Evolutionary conservation across 2,797 vertebrate genomes (phyloP), one percentile per base, ranked within the genome.

Genomic region (Petrocephalus schoutedeni): DNA sequence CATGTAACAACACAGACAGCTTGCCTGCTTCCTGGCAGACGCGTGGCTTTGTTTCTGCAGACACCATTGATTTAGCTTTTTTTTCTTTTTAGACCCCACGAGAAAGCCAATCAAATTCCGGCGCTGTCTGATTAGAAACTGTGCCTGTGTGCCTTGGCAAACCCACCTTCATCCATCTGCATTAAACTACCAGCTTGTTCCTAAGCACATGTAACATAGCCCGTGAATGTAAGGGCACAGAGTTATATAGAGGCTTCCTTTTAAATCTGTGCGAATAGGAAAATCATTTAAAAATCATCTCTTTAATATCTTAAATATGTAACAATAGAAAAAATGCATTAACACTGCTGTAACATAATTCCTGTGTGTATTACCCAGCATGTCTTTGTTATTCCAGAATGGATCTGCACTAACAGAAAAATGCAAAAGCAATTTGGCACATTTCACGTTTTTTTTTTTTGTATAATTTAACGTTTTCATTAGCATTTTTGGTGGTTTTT

Each of bases 21-120:
- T 45, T 56, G 67, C 67, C 82, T 84, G 51, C 53, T 32, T 84
- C 54, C 74, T 49, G 3, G 83, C 83, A 54, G 83, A 54, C 53
- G 28, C 14, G 36, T 0, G 10, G 51, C 82, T 85, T 85, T 85
- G 74, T 80, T 49, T 80, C 41, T 9, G 74, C 36, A 49, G 41
- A 80, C 19, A 49, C 19, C 74, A 80, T 74, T 41, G 32, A 74
- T 85, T 85, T 85, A 10, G 51, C 23, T 85, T 56, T 57, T 67
- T 21, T 57, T 57, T 57, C 51, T 56, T 56, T 85, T 85, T 57
- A 56, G 54, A 49, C 41, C 74, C 74, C 74, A 80, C 45, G 14
- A 85, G 51, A 56, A 57, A 85, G 16, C 83, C 83, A 85, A 57
- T 54, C 21, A 54, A 57, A 85, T 85, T 57, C 83, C 83, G 57